These are phyloP conservation scores for Dermatophagoides farinae DNA, from an alignment of 1,140 invertebrate genomes.

Conservation along the genomic window DNA sequence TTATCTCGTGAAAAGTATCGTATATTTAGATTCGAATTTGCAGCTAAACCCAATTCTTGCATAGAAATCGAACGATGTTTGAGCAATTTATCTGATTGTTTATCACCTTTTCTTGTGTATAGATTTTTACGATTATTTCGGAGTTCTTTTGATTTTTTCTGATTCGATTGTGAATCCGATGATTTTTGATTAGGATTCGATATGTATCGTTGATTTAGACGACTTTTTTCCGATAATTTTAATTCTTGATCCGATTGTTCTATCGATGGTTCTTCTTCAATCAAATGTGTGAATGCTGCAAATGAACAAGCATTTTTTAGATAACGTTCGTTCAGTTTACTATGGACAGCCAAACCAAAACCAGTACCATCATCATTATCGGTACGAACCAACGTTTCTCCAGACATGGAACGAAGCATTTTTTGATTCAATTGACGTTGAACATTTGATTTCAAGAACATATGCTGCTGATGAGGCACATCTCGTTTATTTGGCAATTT, in stretches of 20 bases:
- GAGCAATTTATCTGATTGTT: neutral
- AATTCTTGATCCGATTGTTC: neutral
- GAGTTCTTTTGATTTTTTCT: neutral
- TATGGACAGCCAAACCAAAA: constrained; percentile 45
- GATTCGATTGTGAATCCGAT: neutral
- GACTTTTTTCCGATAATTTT: constrained; percentile 52
- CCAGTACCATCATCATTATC: neutral
- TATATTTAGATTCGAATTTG: constrained; percentile 21
- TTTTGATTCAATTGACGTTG: neutral
- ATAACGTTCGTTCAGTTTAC: constrained; percentile 65
- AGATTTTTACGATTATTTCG: neutral
- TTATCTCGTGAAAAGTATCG: constrained; percentile 21
- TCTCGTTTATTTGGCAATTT: constrained; percentile 7
- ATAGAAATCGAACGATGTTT: constrained; percentile 15
- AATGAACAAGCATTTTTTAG: constrained; percentile 45
- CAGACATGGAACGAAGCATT: neutral
- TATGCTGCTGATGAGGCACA: neutral
- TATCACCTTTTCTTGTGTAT: constrained; percentile 2
- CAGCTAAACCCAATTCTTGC: constrained; percentile 20
- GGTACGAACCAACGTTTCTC: neutral
- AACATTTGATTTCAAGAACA: neutral
- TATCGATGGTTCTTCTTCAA: constrained; percentile 1
- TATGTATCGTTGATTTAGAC: constrained; percentile 56
- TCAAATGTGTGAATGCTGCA: constrained; percentile 35
- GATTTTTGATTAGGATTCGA: neutral